Evolutionary conservation across 2,888 invertebrate species (phyloP), one percentile per base, ranked within the genome.

Genomic region (Smittia aterrima): DNA sequence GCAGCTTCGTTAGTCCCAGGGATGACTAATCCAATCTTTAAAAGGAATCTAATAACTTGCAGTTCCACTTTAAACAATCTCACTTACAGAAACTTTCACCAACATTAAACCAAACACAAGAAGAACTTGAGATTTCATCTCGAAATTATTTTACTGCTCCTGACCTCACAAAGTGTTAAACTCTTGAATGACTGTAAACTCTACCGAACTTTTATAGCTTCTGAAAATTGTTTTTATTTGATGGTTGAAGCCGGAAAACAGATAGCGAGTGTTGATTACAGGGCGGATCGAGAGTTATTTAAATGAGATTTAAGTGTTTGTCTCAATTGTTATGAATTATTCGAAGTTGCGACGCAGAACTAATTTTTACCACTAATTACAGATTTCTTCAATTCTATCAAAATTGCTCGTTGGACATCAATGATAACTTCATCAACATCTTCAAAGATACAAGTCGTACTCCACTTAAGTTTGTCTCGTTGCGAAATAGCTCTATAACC

Each of bases 401-500:
- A 77, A 80, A 80, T 58, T 82, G 80, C 75, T 83, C 81, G 71
- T 82, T 85, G 67, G 85, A 86, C 25, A 81, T 91, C 16, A 88
- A 89, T 79, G 89, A 92, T 78, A 85, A 85, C 77, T 89, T 92
- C 79, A 87, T 92, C 11, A 86, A 87, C 77, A 84, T 93, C 77
- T 93, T 93, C 80, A 84, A 86, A 76, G 89, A 92, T 80, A 85
- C 85, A n/a, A 80, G 82, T 47, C 85, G 86, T 27, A 92, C 92
- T 11, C 86, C 89, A 74, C 82, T 95, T 66, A 87, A 89, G 78
- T 84, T 87, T 75, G 88, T 94, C 11, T 87, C 86, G 79, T 84
- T 95, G 77, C 85, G 89, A 71, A 89, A 91, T 79, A 89, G 91
- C 24, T 85, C 86, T 47, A 87, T 95, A 62, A 90, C 89, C 9